Evolutionary conservation across 2,888 invertebrate species (phyloP), one percentile per base, ranked within the genome.

Genomic region (Elysia crispata): DNA sequence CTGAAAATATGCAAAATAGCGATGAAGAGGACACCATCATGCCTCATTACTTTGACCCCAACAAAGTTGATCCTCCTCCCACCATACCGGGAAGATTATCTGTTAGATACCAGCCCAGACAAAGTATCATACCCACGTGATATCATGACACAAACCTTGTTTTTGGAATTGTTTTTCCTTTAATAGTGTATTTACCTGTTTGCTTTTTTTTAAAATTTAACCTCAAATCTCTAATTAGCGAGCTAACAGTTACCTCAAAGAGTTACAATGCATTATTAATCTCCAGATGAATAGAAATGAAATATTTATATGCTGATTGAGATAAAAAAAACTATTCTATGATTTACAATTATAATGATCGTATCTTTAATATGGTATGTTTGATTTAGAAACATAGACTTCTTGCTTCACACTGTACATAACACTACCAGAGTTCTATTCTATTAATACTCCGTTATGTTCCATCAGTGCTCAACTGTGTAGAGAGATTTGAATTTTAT

Each of bases 1-100:
- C 77, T 8, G 89, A 89, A 41, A 86, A 86, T 13, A 33, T 88
- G 15, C 82, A 80, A 15, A 79, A 83, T 11, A 41, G 41, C 41
- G 54, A 70, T 13, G 30, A 49, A 20, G 23, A 54, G 15, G 54
- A 66, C 25, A 60, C 77, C n/a, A 75, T 83, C 49, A 82, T 83
- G 82, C 83, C 83, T 13, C 70, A 72, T 0, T 82, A 83, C 30
- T 83, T 83, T 66, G 73, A 80, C 25, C 76, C 79, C 1, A 80
- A 79, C 72, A 77, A 82, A 50, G n/a, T 74, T 3, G 31, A 67
- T 31, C 62, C 50, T 20, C 72, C 72, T 11, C 33, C 25, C 25
- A 11, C 23, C 23, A 11, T n/a, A 11, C 23, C 5, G n/a, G 50
- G 69, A 20, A 31, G 30, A 23, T 33, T 30, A 8, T 70, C 33